Base-by-base conservation (phyloP, 2,888 invertebrate species). In the Galerucella pusilla region DNA sequence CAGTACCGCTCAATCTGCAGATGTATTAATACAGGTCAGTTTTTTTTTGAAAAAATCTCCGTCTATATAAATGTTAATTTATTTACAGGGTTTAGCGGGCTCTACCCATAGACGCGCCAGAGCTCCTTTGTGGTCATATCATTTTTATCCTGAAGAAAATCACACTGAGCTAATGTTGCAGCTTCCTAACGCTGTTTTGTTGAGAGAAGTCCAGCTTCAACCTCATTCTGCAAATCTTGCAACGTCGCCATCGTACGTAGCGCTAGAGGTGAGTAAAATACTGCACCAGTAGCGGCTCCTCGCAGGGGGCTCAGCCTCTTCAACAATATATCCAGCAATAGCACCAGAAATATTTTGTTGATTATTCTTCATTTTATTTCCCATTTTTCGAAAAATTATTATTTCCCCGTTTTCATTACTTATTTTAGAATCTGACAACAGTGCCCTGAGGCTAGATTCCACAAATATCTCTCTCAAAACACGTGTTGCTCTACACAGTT, bases 121-220 rank as follows among this genome's bases (percentile, higher is more conserved):
- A 75, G 94, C 96, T 1, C 95, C 97, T 5, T 94, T 97, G n/a
- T 98, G 97, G 97, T 94, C 95, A 46, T 97, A 97, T 88, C 96
- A 97, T 89, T 98, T 97, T 89, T 97, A 96, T 89, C 95, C 96
- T 46, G 92, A 93, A 81, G 96, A 97, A 88, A 94, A 94, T 57
- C 96, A 95, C 89, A 94, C 97, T 0, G 97, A 97, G 86, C 90
- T 98, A 63, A 94, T 94, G 6, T 91, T 98, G 69, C 92, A 93
- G 28, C 89, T 98, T 82, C 97, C 97, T 0, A 96, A 96, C 85
- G 96, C 97, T 16, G 93, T 97, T 83, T 89, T 96, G 80, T 89
- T 98, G 73, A 93, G 94, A 82, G 97, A 97, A 88, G 94, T 97
- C 61, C 96, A 96, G 83, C 88, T 97, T 77, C 94, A 95, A 85